These are phyloP conservation scores for Troglohyphantes excavatus DNA, from an alignment of 2,888 invertebrate genomes.

Conservation along the genomic window DNA sequence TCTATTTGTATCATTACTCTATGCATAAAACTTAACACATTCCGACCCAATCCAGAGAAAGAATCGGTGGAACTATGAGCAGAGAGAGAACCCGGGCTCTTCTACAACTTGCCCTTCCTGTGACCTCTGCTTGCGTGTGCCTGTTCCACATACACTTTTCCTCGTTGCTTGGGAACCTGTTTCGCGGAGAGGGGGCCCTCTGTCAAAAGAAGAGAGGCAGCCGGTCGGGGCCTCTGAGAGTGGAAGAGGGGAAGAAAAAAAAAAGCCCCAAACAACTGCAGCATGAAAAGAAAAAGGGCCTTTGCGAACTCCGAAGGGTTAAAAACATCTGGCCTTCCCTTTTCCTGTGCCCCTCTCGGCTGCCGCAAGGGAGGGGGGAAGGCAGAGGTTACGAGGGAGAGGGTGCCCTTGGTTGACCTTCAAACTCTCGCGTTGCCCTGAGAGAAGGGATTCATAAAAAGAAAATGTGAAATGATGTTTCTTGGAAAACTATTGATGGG, in stretches of 20 bases:
- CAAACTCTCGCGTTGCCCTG: conserved; percentile 4
- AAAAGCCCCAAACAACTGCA: conserved; percentile 51
- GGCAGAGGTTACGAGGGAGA: conserved; percentile 70
- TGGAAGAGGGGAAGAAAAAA: conserved; percentile 8
- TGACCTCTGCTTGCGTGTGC: conserved; percentile 39
- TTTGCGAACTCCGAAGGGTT: conserved; percentile 68
- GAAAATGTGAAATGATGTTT: not conserved
- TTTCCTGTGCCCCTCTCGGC: conserved; percentile 53
- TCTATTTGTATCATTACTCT: too few species aligned
- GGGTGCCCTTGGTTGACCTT: conserved; percentile 73
- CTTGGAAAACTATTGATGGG: not conserved
- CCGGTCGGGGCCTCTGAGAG: not conserved
- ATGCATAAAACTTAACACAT: too few species aligned
- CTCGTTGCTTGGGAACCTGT: conserved; percentile 60
- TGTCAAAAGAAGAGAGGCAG: conserved; percentile 19
- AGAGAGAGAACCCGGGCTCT: not conserved
- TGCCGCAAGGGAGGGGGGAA: not conserved
- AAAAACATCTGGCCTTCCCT: conserved; percentile 77
- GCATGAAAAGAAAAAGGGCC: conserved; percentile 28
- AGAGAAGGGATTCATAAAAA: not conserved
- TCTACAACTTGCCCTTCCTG: conserved; percentile 40
- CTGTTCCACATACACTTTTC: conserved; percentile 29
- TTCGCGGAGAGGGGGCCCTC: conserved; percentile 54
- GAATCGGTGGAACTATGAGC: too few species aligned
- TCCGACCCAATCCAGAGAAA: too few species aligned